A percentile compares a stretch with the other conserved stretches of the same genome.
phyloP scores from a whole-genome alignment of 2,797 vertebrate genomes.

The Siniperca obscura region DNA sequence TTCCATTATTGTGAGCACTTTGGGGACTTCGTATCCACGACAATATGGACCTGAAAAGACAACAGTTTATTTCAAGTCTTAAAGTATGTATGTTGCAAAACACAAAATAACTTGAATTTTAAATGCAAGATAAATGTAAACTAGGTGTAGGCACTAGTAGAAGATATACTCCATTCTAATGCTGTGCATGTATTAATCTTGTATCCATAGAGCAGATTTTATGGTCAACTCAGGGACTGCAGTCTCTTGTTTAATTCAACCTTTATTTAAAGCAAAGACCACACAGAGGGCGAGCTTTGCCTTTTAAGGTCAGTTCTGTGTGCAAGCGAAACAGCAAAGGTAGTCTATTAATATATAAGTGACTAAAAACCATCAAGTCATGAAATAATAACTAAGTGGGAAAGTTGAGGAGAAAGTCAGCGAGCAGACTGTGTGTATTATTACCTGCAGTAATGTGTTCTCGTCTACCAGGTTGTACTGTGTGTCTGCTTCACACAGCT shows the following conservation, averaged over 20 bases:
- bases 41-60: background rate
- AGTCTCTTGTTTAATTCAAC: constrained; percentile 9
- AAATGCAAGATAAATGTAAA: background rate
- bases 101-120: background rate
- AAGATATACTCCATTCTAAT: background rate
- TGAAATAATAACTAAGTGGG: constrained; percentile 44
- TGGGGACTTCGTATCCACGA: background rate
- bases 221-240: background rate
- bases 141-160: too few species aligned
- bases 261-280: constrained; percentile 25
- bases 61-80: background rate
- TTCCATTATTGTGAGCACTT: background rate
- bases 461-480: constrained; percentile 53
- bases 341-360: constrained; percentile 34
- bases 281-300: background rate
- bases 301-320: constrained; percentile 25
- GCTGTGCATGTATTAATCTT: background rate
- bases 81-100: background rate
- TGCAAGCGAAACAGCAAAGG: constrained; percentile 19
- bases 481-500: constrained; percentile 50
- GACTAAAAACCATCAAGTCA: constrained; percentile 39
- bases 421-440: constrained; percentile 60
- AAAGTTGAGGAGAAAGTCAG: constrained; percentile 61
- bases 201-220: background rate
- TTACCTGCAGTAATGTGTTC: constrained; percentile 59